Base-by-base conservation (phyloP, 2,797 vertebrate genomes). In the Amblyopsis hoosieri region DNA sequence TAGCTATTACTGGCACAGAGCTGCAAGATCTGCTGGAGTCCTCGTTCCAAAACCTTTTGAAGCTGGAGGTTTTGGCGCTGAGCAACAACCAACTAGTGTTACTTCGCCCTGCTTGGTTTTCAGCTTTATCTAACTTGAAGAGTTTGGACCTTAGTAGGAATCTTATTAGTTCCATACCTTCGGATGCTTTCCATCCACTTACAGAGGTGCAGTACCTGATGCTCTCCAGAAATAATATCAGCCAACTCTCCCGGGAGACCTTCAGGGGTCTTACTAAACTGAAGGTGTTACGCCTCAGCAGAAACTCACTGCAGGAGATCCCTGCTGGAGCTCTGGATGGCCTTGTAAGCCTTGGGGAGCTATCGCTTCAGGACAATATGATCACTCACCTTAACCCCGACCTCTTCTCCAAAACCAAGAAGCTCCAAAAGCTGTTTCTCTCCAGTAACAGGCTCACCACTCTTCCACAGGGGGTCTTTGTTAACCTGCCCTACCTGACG, bases 341-440 rank as follows among this genome's bases (percentile, higher is more conserved):
- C 48, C 92, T 98, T n/a, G 67, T 55, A 0, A 93, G 91, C 67
- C 92, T 99, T 59, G 85, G 91, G 79, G 92, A 93, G 64, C 83
- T 98, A 71, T 93, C 93, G 14, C 83, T 99, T 31, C 92, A 98
- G 45, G 92, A 94, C 81, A 99, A 99, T 72, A 80, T 83, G 62
- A 90, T 99, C 37, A 84, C 87, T 8, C 71, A 37, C 2, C 90
- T 99, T 50, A 81, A 94, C 8, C 70, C 77, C 0, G 89, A 94
- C 60, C 72, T 94, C 68, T 98, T 99, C 31, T 80, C 90, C 19
- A 91, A 93, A 57, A 94, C 93, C 5, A 62, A 60, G 9, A 93
- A 92, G 51, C 91, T 99, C 46, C 82, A 93, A 77, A 95, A 91
- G 76, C 89, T 99, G 69, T 96, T 91, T 64, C 85, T 99, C 13